phyloP scores from a whole-genome alignment of 2,888 invertebrate species.

The Stenodema calcarata region DNA sequence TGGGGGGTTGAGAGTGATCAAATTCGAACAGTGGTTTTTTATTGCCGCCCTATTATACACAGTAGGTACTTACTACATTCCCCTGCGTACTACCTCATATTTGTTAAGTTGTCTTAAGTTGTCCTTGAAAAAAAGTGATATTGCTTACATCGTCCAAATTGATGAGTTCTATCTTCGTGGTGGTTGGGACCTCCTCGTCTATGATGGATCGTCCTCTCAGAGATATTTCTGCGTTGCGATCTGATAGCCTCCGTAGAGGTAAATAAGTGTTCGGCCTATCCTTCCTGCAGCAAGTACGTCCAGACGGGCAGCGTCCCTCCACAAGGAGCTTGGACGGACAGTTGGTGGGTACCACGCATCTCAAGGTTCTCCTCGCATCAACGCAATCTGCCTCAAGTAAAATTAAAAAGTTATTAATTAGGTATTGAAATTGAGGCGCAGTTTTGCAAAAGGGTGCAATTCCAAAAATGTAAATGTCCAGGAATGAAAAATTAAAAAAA shows the following conservation, averaged over 20 bases:
- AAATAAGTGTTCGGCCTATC: slow-evolving; percentile 11
- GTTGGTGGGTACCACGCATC: slow-evolving; percentile 32
- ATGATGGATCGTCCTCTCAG: neutral
- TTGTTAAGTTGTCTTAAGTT: no score
- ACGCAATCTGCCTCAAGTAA: slow-evolving; percentile 1
- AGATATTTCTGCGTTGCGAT: neutral
- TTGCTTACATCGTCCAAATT: neutral
- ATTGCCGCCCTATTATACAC: no score
- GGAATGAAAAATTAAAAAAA: no score
- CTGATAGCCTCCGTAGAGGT: neutral
- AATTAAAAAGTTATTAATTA: neutral
- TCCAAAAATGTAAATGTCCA: no score
- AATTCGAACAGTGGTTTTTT: no score
- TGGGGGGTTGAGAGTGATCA: no score
- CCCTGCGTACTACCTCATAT: no score
- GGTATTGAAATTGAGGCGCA: no score
- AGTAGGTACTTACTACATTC: no score
- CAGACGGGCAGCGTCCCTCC: neutral
- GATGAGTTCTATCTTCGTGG: neutral
- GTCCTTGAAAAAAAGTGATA: no score
- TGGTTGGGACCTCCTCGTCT: neutral
- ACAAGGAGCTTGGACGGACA: neutral
- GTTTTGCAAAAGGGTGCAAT: no score
- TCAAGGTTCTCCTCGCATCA: slow-evolving; percentile 23
- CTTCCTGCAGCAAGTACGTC: slow-evolving; percentile 17